Base-by-base conservation (phyloP, 1,140 invertebrate genomes). In the Pachypsylla venusta region DNA sequence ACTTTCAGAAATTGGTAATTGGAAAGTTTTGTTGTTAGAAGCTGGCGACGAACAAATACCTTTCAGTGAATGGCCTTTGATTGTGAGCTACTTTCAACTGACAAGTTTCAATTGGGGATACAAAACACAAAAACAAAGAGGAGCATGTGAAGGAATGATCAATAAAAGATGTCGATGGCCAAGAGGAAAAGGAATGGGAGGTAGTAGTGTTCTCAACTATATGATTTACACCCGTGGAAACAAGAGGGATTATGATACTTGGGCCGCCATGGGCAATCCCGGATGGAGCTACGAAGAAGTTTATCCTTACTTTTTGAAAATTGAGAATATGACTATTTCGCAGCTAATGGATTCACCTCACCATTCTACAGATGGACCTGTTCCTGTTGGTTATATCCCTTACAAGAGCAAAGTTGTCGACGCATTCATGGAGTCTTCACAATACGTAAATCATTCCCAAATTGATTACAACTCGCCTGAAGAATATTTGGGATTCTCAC, bases 191-290 rank as follows among this genome's bases (percentile, higher is more conserved):
- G 87, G 92, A 1, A 75, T 92, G 14, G 93, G 93, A 16, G 94
- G 94, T 13, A 87, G 87, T 26, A 93, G 89, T 53, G 90, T 93
- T 0, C 77, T 98, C 1, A 98, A 98, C 70, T 91, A 90, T 1
- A 94, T 95, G 91, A 80, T 95, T 5, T 97, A 98, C 71, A 85
- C 95, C 0, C 79, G 94, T 42, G 94, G 94, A 19, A 94, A 96
- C 67, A 81, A 77, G 62, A 71, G 78, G 42, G 94, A 98, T 68
- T 98, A 93, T 72, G 90, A 98, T 68, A 75, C 83, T 7, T 98
- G 94, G 94, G 85, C 84, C 14, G 72, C 73, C 4, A 71, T 87
- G 53, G 93, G 93, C 0, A 94, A 93, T 65, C 69, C 73, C 1
- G 88, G 87, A 0, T 97, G 93, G 93, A 81, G 81, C 16, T 96